These are phyloP conservation scores for Thymelicus acteon DNA, from an alignment of 2,888 invertebrate species.

Conservation along the genomic window DNA sequence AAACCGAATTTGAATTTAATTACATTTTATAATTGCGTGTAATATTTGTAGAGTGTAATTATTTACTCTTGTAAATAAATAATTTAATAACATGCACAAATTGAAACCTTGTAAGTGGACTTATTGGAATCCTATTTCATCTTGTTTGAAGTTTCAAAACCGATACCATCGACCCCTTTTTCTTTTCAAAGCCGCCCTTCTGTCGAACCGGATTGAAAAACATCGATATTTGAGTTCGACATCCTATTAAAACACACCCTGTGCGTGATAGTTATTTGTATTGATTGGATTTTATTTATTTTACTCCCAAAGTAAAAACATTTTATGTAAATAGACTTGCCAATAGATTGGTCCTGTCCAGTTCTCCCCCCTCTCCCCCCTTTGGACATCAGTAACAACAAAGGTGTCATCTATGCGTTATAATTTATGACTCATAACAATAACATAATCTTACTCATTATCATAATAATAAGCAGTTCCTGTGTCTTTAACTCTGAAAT, in stretches of 20 bases:
- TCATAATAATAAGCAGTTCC: too few species aligned
- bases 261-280: conserved; percentile 56
- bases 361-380: too few species aligned
- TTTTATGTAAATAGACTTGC: not conserved
- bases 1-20: too few species aligned
- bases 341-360: not conserved
- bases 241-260: conserved; percentile 56
- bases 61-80: not conserved
- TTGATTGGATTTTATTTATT: conserved; percentile 55
- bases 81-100: not conserved
- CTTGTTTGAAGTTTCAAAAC: conserved; percentile 63
- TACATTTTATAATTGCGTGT: too few species aligned
- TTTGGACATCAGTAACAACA: too few species aligned
- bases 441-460: too few species aligned
- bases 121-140: conserved; percentile 52
- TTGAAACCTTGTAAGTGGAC: conserved; percentile 22
- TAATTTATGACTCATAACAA: too few species aligned
- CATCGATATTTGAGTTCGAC: conserved; percentile 72
- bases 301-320: conserved; percentile 8
- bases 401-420: too few species aligned
- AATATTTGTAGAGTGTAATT: too few species aligned
- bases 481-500: too few species aligned
- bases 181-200: conserved; percentile 53
- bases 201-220: conserved; percentile 77
- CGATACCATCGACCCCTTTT: conserved; percentile 49